A percentile compares a stretch with the other conserved stretches of the same genome.
Evolutionary conservation across 2,797 vertebrate genomes (phyloP).

Genomic region (Malurus splendens): DNA sequence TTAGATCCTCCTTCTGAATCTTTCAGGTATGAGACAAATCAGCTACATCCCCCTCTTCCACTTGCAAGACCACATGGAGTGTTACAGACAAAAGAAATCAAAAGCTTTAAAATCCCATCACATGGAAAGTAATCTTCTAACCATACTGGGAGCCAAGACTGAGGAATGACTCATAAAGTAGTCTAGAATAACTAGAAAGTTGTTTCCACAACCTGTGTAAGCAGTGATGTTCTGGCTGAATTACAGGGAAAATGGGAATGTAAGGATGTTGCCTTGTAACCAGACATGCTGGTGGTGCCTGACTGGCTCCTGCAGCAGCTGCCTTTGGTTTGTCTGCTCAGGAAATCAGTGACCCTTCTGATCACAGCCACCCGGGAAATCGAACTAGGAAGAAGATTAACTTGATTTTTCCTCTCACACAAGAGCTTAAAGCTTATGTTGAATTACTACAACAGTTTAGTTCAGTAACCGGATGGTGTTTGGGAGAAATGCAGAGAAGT

Average conservation of each 20-base stretch:
- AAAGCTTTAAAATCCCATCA: neutral
- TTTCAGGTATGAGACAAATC: neutral
- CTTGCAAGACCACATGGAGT: neutral
- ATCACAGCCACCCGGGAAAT: accelerated
- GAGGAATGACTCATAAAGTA: neutral
- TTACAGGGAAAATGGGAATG: neutral
- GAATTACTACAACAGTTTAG: neutral
- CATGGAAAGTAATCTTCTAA: neutral
- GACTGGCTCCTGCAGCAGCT: neutral
- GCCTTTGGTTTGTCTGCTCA: neutral
- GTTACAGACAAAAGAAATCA: neutral
- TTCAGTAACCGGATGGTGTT: neutral
- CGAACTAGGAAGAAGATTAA: neutral
- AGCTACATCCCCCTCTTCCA: neutral
- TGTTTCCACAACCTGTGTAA: neutral
- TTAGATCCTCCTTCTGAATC: neutral
- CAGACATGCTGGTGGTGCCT: neutral
- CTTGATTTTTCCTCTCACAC: neutral
- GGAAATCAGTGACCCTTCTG: neutral
- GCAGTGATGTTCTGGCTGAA: neutral
- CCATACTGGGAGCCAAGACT: neutral
- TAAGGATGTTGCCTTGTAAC: neutral
- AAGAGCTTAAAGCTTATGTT: neutral
- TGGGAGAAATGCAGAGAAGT: neutral
- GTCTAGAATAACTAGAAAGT: neutral